Percentiles rank a stretch among this genome's conserved stretches.
phyloP scores from a whole-genome alignment of 2,797 vertebrate genomes.

The Sebastes diaconus region DNA sequence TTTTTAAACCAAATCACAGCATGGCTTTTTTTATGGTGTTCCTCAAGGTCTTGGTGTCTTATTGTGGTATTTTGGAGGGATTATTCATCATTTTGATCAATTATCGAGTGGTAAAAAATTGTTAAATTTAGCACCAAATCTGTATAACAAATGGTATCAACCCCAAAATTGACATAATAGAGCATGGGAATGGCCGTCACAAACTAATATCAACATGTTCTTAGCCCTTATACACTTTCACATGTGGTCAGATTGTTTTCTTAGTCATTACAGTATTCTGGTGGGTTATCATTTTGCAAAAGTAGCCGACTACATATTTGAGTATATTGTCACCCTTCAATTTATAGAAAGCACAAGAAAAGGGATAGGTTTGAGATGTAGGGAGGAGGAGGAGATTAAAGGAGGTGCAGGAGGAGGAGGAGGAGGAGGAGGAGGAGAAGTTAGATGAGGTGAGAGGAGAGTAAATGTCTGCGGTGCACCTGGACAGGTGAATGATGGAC shows the following conservation, averaged over 20 bases:
- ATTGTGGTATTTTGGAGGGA: too few species aligned
- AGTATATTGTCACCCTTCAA: neutral
- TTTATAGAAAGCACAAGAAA: neutral
- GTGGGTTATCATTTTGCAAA: neutral
- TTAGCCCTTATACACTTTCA: too few species aligned
- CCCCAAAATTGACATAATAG: too few species aligned
- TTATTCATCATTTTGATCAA: too few species aligned
- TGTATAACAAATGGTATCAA: too few species aligned
- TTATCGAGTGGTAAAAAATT: too few species aligned
- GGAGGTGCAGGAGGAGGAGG: neutral
- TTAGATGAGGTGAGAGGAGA: constrained; percentile 9
- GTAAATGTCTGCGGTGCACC: constrained; percentile 34
- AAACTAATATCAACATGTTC: too few species aligned
- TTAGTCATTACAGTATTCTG: neutral
- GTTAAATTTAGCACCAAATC: too few species aligned
- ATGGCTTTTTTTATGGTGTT: too few species aligned
- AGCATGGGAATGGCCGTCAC: too few species aligned
- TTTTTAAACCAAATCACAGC: too few species aligned
- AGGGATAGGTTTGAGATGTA: neutral
- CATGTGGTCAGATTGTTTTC: neutral
- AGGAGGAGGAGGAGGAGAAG: neutral
- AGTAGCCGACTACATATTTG: neutral
- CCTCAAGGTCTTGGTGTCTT: too few species aligned
- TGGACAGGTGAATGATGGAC: constrained; percentile 72
- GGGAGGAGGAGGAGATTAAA: neutral